phyloP scores from a whole-genome alignment of 2,888 invertebrate genomes.

The Bellardia bayeri region DNA sequence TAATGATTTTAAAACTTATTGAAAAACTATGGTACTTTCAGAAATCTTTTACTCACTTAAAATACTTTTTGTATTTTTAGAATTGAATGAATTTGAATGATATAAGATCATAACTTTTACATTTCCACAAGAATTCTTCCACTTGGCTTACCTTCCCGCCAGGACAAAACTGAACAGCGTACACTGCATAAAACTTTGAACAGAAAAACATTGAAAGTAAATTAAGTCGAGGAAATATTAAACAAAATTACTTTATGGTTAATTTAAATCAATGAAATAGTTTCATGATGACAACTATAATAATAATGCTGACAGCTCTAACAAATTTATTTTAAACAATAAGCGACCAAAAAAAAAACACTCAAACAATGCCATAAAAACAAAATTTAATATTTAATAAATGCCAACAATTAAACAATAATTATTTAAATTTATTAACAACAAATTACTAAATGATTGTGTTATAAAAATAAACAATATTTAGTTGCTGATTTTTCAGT shows the following conservation, averaged over 20 bases:
- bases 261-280: conserved; percentile 73
- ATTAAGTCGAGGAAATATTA: conserved; percentile 75
- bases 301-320: conserved; percentile 50
- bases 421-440: not conserved
- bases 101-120: no score
- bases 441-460: no score
- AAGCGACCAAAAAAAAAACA: not conserved
- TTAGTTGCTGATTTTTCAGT: not conserved
- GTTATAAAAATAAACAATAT: not conserved
- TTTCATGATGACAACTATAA: conserved; percentile 46
- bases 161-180: not conserved
- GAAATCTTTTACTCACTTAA: no score
- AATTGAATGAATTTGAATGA: no score
- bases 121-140: not conserved
- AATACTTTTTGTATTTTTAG: no score
- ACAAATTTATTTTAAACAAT: conserved; percentile 41
- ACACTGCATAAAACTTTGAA: conserved; percentile 41
- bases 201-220: conserved; percentile 73
- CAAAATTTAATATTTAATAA: not conserved
- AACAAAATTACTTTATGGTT: conserved; percentile 75
- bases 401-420: not conserved
- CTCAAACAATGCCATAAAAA: not conserved
- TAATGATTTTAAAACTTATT: no score
- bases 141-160: conserved; percentile 20
- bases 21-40: no score